Evolutionary conservation across 2,797 vertebrate genomes (phyloP).

Genomic region (Petrocephalus sullivani): DNA sequence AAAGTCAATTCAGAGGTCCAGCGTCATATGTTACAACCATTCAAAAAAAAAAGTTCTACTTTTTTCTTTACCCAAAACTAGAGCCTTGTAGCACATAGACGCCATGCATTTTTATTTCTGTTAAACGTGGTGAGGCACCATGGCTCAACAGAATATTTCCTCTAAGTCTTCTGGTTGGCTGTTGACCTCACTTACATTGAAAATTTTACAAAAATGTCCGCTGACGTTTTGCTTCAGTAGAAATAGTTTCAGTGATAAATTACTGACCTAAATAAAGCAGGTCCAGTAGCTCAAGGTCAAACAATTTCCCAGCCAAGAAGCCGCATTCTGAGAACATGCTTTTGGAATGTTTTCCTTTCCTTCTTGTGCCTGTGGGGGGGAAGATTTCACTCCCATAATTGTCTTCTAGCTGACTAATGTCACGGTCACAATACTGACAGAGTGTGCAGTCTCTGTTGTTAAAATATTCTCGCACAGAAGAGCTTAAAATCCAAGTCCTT

Average conservation of each 20-base stretch:
- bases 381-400: not conserved
- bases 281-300: not conserved
- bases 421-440: not conserved
- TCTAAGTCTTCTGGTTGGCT: not conserved
- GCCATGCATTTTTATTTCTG: not conserved
- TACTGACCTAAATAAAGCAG: not conserved
- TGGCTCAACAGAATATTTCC: not conserved
- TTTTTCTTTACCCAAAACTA: not conserved
- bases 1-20: not conserved
- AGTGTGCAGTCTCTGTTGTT: not conserved
- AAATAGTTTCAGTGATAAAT: constrained; percentile 2
- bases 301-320: not conserved
- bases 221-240: not conserved
- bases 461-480: not conserved
- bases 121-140: not conserved
- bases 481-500: not conserved
- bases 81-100: not conserved
- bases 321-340: not conserved
- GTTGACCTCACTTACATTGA: not conserved
- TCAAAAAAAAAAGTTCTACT: not conserved
- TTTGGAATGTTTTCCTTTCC: not conserved
- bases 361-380: not conserved
- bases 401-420: not conserved
- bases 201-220: not conserved
- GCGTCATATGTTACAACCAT: not conserved